phyloP scores from a whole-genome alignment of 2,888 invertebrate species.

The Panzeria rudis region DNA sequence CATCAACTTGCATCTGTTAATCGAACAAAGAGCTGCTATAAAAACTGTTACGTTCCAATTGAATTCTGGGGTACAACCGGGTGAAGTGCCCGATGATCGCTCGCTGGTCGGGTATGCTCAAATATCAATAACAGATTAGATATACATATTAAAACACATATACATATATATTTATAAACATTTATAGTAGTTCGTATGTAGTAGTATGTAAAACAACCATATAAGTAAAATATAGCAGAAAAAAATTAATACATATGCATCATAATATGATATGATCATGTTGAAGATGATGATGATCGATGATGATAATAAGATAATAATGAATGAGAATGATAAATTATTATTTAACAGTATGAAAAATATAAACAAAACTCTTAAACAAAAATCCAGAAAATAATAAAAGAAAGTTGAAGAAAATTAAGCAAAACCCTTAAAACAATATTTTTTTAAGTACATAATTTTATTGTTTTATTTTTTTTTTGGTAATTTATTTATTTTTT shows the following conservation, averaged over 20 bases:
- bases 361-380: constrained; percentile 53
- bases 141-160: constrained; percentile 41
- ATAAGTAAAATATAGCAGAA: constrained; percentile 51
- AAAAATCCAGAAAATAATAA: constrained; percentile 57
- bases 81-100: constrained; percentile 96
- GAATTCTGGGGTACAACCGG: constrained; percentile 88
- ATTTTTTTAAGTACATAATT: neutral
- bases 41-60: constrained; percentile 95
- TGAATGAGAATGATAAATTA: constrained; percentile 55
- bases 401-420: constrained; percentile 21
- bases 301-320: constrained; percentile 12
- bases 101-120: constrained; percentile 98
- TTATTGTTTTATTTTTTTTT: constrained; percentile 10
- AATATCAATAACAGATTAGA: constrained; percentile 90
- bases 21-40: constrained; percentile 88
- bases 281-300: constrained; percentile 45
- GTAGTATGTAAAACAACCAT: constrained; percentile 53
- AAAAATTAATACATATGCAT: constrained; percentile 20
- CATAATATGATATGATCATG: constrained; percentile 47
- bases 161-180: constrained; percentile 53
- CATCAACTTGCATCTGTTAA: constrained; percentile 94
- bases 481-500: constrained; percentile 13
- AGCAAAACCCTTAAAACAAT: constrained; percentile 2
- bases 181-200: constrained; percentile 53
- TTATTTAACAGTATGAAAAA: constrained; percentile 48